phyloP scores from a whole-genome alignment of 1,140 invertebrate species.

The Archegozetes longisetosus region DNA sequence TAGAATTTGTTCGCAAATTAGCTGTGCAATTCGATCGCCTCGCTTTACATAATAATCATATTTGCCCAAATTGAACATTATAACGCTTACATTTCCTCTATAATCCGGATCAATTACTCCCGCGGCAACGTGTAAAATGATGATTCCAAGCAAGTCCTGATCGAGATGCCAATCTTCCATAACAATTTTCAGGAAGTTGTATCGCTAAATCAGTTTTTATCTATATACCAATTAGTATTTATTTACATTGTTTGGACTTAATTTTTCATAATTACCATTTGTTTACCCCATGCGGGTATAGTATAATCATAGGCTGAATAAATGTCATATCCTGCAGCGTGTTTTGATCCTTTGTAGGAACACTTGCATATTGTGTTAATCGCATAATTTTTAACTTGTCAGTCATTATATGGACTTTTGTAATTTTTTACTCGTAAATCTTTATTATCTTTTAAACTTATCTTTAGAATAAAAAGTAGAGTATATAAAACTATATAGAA shows the following conservation, averaged over 20 bases:
- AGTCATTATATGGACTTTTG: no score
- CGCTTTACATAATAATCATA: constrained; percentile 49
- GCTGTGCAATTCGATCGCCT: constrained; percentile 86
- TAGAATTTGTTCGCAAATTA: constrained; percentile 83
- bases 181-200: constrained; percentile 52
- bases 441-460: no score
- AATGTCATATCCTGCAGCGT: constrained; percentile 80
- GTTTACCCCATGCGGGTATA: constrained; percentile 68
- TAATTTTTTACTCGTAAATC: no score
- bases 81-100: constrained; percentile 78
- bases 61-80: constrained; percentile 81
- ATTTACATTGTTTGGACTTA: neutral
- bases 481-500: no score
- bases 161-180: constrained; percentile 86
- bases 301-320: constrained; percentile 72
- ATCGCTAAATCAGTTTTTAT: constrained; percentile 78
- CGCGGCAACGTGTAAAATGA: constrained; percentile 88
- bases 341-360: constrained; percentile 61
- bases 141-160: constrained; percentile 89
- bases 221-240: constrained; percentile 1
- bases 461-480: no score
- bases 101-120: constrained; percentile 86
- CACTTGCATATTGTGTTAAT: no score
- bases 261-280: constrained; percentile 32
- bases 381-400: no score